Percentiles rank a stretch among this genome's conserved stretches.
These are phyloP conservation scores for Synergus gifuensis DNA, from an alignment of 2,888 invertebrate genomes.

Conservation along the genomic window DNA sequence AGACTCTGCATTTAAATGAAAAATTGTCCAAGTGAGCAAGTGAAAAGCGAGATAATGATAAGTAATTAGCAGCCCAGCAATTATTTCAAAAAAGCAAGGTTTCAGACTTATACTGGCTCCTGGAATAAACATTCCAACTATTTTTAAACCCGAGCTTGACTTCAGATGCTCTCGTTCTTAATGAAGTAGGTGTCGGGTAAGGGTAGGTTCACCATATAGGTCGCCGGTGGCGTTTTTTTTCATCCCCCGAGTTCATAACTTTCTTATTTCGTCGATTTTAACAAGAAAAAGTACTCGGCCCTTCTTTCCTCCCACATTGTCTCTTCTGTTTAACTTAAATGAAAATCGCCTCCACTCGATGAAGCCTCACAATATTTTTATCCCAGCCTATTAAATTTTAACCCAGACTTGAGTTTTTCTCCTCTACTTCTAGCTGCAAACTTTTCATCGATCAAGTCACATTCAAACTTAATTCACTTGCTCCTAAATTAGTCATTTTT, in stretches of 20 bases:
- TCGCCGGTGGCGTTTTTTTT: conserved; percentile 8
- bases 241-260: conserved; percentile 28
- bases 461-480: not conserved
- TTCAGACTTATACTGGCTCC: not conserved
- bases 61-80: not conserved
- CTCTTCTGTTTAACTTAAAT: conserved; percentile 9
- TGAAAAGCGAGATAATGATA: not conserved
- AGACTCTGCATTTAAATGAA: no score
- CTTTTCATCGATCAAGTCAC: not conserved
- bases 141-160: conserved; percentile 5
- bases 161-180: conserved; percentile 17
- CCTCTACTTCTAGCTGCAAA: not conserved
- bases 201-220: not conserved
- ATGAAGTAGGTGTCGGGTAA: conserved; percentile 14
- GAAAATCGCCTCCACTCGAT: not conserved
- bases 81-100: not conserved
- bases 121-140: not conserved
- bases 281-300: conserved; percentile 25
- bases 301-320: conserved; percentile 5
- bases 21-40: no score
- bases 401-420: not conserved
- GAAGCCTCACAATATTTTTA: conserved; percentile 8
- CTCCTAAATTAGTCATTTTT: not conserved
- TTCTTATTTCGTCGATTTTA: conserved; percentile 29
- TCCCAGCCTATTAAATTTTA: not conserved